Base-by-base conservation (phyloP, 2,797 vertebrate species). In the Prunella strophiata region DNA sequence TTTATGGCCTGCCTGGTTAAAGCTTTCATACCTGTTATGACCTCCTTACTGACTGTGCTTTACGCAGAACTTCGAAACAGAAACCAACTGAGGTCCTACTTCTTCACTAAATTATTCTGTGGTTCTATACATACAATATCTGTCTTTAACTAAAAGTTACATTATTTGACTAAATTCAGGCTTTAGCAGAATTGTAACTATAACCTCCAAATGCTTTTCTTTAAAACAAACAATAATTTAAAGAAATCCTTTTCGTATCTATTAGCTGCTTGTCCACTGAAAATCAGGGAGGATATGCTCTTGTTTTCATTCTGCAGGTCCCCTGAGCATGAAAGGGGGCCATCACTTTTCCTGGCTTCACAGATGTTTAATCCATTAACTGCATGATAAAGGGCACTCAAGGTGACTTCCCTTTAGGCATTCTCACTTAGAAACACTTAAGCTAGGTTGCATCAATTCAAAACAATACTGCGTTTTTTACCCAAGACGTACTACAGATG, bases 291-390 rank as follows among this genome's bases (percentile, higher is more conserved):
- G 42, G 4, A 52, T 5, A 66, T 1, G 7, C 7, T 58, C 43
- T 26, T 51, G 29, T 40, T 71, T 47, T 58, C 36, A 18, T 38
- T 27, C 54, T 29, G 9, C 0, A 0, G 18, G 3, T 70, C 11
- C 7, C 50, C 34, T 58, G 25, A 13, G 23, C 57, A 38, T 38
- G 17, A 38, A 58, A 38, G 25, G 9, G 54, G 32, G 57, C 8
- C 36, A 74, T 7, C 27, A 50, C 18, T 80, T 55, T 45, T 83
- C 47, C 38, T 23, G 36, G 36, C 7, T 67, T 42, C 22, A n/a
- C 0, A 0, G 5, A 18, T 43, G 58, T 62, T 90, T 58, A 72
- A 86, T 20, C 36, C 40, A 63, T 34, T 59, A 89, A 32, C 9
- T 40, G 26, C 10, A 27, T 2, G 22, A 75, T 14, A 65, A 67